Base-by-base conservation (phyloP, 2,888 invertebrate genomes). In the Parthenolecanium corni region DNA sequence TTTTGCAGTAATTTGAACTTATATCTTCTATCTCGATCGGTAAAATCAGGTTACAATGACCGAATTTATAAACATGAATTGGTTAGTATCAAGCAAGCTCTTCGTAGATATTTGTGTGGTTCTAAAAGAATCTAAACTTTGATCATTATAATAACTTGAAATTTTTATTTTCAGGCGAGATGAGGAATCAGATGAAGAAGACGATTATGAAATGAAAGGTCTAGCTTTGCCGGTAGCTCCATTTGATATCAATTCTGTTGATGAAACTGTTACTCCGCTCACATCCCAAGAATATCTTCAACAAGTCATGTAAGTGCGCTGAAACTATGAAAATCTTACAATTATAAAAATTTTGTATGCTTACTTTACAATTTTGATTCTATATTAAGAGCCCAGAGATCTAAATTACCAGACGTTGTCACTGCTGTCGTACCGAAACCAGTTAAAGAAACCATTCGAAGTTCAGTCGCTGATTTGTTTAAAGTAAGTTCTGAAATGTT, bases 231-330 rank as follows among this genome's bases (percentile, higher is more conserved):
- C 61, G 1, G 51, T 61, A 20, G 11, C 18, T 23, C 49, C 61
- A 49, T 61, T 61, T 23, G 51, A 61, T 40, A 36, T 61, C n/a
- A 40, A 38, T 9, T 9, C 20, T 1, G 51, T 61, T 1, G 61
- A 61, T 40, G 40, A 49, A 24, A 20, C 16, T n/a, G 38, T 51
- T 6, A 21, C 49, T n/a, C 61, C 61, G n/a, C 16, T 61, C 9
- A 61, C 49, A 21, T 61, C 61, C 2, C 61, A 61, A 51, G 61
- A 61, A 36, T 61, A 61, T 40, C 38, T 61, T 18, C 49, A 61
- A 49, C 61, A 61, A 61, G 61, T 61, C 23, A 61, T 61, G 61
- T 61, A 31, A 47, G 58, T 38, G 20, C 20, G 31, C n/a, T 2
- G 4, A 21, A 52, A 44, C n/a, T 9, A 31, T 31, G 4, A 31